Base-by-base conservation (phyloP, 1,140 invertebrate genomes). In the Orchestia grillus region DNA sequence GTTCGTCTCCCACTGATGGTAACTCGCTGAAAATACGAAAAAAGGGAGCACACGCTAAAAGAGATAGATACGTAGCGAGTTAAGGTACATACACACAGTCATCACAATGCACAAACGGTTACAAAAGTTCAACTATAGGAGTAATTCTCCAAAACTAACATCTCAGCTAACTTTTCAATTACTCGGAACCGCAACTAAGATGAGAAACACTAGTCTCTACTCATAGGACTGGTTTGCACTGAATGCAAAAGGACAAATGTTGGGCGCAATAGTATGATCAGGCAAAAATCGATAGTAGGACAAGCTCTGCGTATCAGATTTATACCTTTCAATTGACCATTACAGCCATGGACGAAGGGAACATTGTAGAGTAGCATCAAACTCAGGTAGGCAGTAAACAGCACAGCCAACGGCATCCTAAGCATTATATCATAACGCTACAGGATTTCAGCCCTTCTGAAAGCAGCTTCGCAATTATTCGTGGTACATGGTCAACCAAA, bases 261-360 rank as follows among this genome's bases (percentile, higher is more conserved):
- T 94, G 92, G 92, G 92, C 92, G 92, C 92, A 94, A 94, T 94
- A 94, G 92, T 94, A 94, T 94, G 92, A 94, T 94, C 43, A 94
- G 92, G 92, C 92, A 94, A 94, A 94, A 94, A 94, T 94, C 92
- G 92, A 94, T 94, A 94, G 92, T 94, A 94, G 92, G 40, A 94
- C 43, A 94, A 94, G 92, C 92, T 94, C 92, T 94, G 92, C 92
- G 40, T 94, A 94, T 94, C 92, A 94, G 92, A 94, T 94, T 45
- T 45, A 44, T 94, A 94, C 92, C 92, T 94, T 44, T 91, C 43
- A 45, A 23, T 94, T 94, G 92, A 94, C 92, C 92, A 94, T 44
- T 94, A 94, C 92, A 94, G 92, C 92, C 92, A 94, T 94, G 92
- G 92, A 94, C 92, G 92, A 94, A 94, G 92, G 92, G 92, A 94